Conservation (phyloP, 2,113 vertebrate species). For the Carlito syrichta region DNA sequence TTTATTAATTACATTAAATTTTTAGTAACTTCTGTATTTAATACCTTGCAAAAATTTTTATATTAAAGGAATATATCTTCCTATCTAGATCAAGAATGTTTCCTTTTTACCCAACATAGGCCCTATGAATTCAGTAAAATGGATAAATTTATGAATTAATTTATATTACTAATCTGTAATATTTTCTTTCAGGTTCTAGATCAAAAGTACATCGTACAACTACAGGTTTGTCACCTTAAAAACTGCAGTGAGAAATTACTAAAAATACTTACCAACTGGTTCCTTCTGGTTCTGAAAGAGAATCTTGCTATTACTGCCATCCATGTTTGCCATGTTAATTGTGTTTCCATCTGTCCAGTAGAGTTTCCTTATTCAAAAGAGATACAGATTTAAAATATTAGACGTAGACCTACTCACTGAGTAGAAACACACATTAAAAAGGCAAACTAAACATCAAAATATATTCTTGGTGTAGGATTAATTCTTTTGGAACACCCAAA, state of each 20-base stretch:
- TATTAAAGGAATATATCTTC: background rate
- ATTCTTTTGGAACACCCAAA: background rate
- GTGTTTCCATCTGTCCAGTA: slow-evolving; percentile 98
- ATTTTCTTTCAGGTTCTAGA: background rate
- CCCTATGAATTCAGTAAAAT: background rate
- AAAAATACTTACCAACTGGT: slow-evolving; percentile 90
- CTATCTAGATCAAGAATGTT: background rate
- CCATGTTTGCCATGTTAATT: slow-evolving; percentile 98
- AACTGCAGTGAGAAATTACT: background rate
- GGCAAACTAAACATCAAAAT: background rate
- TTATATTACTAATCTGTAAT: background rate
- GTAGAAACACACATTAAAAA: background rate
- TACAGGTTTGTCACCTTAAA: background rate
- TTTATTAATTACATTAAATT: background rate
- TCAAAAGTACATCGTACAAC: background rate
- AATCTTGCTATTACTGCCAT: slow-evolving; percentile 98
- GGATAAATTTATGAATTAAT: background rate
- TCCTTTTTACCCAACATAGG: background rate
- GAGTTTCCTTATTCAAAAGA: slow-evolving; percentile 88
- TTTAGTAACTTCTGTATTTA: background rate
- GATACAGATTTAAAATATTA: background rate
- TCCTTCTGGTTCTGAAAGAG: slow-evolving; percentile 97
- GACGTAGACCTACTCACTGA: background rate
- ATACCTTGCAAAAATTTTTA: background rate
- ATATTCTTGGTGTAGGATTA: background rate